These are phyloP conservation scores for Scolopax mira DNA, from an alignment of 2,113 vertebrate genomes.

Conservation along the genomic window DNA sequence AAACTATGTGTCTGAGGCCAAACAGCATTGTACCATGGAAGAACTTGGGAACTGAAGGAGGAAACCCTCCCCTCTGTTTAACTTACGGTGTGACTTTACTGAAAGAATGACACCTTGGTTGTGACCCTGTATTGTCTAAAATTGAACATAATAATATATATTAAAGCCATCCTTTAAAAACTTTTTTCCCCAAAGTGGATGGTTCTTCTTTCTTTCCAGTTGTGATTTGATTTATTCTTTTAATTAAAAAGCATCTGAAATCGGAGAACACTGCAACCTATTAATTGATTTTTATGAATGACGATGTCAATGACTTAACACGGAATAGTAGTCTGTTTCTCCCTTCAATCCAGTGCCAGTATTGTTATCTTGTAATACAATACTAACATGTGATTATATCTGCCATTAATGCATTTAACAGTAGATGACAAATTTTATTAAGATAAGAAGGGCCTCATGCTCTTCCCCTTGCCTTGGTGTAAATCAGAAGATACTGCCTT, in stretches of 20 bases:
- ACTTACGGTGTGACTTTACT: constrained; percentile 26
- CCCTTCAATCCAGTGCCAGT: not conserved
- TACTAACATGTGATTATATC: constrained; percentile 14
- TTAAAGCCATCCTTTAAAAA: not conserved
- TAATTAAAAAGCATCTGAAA: constrained; percentile 73
- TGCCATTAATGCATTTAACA: constrained; percentile 41
- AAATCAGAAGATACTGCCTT: constrained; percentile 13
- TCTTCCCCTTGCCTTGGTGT: not conserved
- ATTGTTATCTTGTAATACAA: constrained; percentile 8
- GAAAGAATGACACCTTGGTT: not conserved
- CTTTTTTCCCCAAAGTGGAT: not conserved
- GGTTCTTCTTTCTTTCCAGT: constrained; percentile 49
- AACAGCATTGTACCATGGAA: not conserved
- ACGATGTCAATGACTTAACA: not conserved
- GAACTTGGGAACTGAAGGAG: constrained; percentile 25
- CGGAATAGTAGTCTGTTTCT: not conserved
- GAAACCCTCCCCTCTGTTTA: not conserved
- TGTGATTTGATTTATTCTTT: constrained; percentile 64
- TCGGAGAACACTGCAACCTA: constrained; percentile 39
- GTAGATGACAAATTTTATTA: constrained; percentile 48
- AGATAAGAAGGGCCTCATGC: not conserved
- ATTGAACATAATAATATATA: not conserved
- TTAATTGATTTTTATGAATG: constrained; percentile 57
- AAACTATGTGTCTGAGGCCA: not conserved
- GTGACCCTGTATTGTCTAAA: not conserved